Base-by-base conservation (phyloP, 2,888 invertebrate species). In the Lottia gigantea region DNA sequence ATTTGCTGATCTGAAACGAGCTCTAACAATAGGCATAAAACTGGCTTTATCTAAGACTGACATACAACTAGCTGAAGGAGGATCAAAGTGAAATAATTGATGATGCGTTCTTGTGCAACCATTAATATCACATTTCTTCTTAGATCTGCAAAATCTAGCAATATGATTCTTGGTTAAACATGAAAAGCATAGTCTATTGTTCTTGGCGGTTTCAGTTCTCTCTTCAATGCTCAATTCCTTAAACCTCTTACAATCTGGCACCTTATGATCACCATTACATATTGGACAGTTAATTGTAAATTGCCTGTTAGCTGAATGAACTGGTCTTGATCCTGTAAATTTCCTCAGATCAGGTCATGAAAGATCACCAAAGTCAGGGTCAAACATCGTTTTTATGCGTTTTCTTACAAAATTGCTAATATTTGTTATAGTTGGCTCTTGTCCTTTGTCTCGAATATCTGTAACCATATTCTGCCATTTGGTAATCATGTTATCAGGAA, bases 341-440 rank as follows among this genome's bases (percentile, higher is more conserved):
- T 49, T 40, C 40, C 45, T 55, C n/a, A 16, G 8, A 31, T 46
- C 40, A 46, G 19, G 31, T 62, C 45, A 0, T 11, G 63, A 47
- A n/a, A 70, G 11, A 40, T 70, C 70, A n/a, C 70, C 70, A 49
- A 67, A 71, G 16, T 71, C 71, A 16, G 64, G 71, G 25, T 71
- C 71, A 64, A 67, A 71, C 26, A 67, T 67, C 4, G 64, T 63
- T 45, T 55, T 49, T 3, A 71, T 67, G 4, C 64, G 12, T 45
- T 71, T 40, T 19, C 71, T n/a, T 6, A 71, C 19, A 40, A 71
- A 71, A 14, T 64, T 49, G n/a, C 49, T 67, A 23, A 67, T 66
- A 64, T 64, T 31, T 23, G 25, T 19, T 19, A 67, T 31, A 14
- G 1, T 16, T n/a, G 71, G 67, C 1, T n/a, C 19, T 40, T 55